A percentile compares a stretch with the other conserved stretches of the same genome.
These are phyloP conservation scores for Cephalotes varians DNA, from an alignment of 2,888 invertebrate genomes.

Conservation along the genomic window DNA sequence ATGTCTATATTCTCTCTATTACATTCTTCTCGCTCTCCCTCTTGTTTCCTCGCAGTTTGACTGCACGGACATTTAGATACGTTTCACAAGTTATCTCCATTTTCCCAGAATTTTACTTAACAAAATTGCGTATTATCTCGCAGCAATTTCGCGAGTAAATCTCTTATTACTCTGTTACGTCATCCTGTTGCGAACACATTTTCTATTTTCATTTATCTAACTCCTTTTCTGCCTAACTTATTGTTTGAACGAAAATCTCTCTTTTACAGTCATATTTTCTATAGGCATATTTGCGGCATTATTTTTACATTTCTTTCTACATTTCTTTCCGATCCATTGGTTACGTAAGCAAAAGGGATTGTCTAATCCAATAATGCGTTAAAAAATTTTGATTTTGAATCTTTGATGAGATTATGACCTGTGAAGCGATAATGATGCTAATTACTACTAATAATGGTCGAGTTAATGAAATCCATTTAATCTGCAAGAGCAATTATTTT, in stretches of 20 bases:
- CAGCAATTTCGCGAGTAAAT: conserved; percentile 69
- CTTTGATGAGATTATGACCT: neutral
- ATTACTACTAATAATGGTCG: conserved; percentile 20
- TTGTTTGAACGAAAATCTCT: neutral
- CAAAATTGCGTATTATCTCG: conserved; percentile 74
- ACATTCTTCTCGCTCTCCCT: conserved; percentile 17
- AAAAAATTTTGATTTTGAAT: conserved; percentile 17
- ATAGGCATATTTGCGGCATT: neutral
- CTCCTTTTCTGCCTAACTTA: conserved; percentile 10
- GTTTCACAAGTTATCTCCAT: conserved; percentile 70
- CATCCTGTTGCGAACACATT: neutral
- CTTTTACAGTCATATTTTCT: conserved; percentile 3
- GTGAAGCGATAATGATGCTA: conserved; percentile 20
- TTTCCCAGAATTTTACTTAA: conserved; percentile 71
- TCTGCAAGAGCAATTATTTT: conserved; percentile 45
- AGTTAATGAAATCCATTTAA: conserved; percentile 38
- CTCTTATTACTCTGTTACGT: conserved; percentile 65
- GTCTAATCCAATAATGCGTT: neutral
- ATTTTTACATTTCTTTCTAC: neutral
- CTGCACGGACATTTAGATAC: conserved; percentile 68
- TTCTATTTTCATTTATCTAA: neutral
- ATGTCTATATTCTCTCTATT: conserved; percentile 20
- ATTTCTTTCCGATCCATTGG: neutral
- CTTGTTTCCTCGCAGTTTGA: conserved; percentile 54
- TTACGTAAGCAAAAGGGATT: neutral